Conservation (phyloP, 92 coral and sea anemone species). For the Plumapathes pennacea region DNA sequence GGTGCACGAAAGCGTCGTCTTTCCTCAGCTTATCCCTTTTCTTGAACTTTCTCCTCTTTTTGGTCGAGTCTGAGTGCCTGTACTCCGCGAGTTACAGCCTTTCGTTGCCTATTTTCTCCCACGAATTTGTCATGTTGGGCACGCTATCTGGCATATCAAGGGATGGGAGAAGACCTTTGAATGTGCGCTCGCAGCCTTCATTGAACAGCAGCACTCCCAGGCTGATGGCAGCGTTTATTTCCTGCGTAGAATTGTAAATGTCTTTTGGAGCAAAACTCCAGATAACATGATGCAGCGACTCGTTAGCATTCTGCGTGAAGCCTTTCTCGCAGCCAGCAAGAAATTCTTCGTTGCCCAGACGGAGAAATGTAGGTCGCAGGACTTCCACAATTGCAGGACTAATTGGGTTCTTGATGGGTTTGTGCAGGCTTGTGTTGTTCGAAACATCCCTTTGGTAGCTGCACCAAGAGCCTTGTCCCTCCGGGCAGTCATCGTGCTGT, state of each 20-base stretch:
- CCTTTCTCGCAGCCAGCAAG: slow-evolving; percentile 64
- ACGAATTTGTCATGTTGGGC: slow-evolving; percentile 9
- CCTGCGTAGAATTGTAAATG: slow-evolving; percentile 31
- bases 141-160: slow-evolving; percentile 16
- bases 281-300: slow-evolving; percentile 54
- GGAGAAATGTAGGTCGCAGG: slow-evolving; percentile 18
- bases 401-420: slow-evolving; percentile 53
- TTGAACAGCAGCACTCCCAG: slow-evolving; percentile 46
- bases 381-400: slow-evolving; percentile 45
- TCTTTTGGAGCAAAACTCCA: slow-evolving; percentile 57
- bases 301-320: slow-evolving; percentile 41
- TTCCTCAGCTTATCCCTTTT: slow-evolving; percentile 41
- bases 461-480: slow-evolving; percentile 52
- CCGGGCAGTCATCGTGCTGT: slow-evolving; percentile 64
- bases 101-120: slow-evolving; percentile 17
- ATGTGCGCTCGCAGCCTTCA: slow-evolving; percentile 32
- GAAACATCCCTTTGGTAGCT: slow-evolving; percentile 47
- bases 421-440: slow-evolving; percentile 13
- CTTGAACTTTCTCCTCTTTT: slow-evolving; percentile 30
- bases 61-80: not conserved
- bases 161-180: slow-evolving; percentile 6
- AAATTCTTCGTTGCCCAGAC: slow-evolving; percentile 39
- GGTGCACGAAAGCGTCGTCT: slow-evolving; percentile 47
- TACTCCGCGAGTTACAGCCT: slow-evolving; percentile 17
- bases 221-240: slow-evolving; percentile 25